Percentiles rank a stretch among this genome's conserved stretches.
These are phyloP conservation scores for Mellivora capensis DNA, from an alignment of 2,113 vertebrate genomes.

Conservation along the genomic window DNA sequence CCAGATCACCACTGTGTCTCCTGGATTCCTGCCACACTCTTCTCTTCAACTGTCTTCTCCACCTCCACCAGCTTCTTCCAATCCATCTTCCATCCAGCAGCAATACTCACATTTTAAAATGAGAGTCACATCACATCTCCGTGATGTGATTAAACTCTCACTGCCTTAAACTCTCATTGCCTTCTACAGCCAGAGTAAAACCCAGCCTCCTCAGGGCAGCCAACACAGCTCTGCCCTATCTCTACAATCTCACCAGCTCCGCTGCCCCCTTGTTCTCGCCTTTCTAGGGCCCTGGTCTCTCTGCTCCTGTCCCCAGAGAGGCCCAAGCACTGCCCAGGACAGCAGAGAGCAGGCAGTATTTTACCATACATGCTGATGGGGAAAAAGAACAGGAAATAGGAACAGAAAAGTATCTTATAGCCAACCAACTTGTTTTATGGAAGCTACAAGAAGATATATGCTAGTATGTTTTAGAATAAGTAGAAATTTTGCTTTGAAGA, in stretches of 20 bases:
- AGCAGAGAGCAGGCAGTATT: not conserved
- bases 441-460: not conserved
- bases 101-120: not conserved
- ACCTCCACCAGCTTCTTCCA: not conserved
- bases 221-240: not conserved
- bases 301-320: not conserved
- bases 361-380: not conserved
- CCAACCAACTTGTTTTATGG: not conserved
- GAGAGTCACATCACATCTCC: not conserved
- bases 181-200: not conserved
- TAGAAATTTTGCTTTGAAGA: constrained; percentile 38
- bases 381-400: not conserved
- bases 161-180: not conserved
- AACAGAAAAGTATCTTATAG: not conserved
- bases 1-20: not conserved
- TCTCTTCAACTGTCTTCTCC: not conserved
- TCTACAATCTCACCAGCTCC: not conserved
- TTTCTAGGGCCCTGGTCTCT: not conserved
- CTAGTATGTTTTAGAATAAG: constrained; percentile 9
- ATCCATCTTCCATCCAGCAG: not conserved
- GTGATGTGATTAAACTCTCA: not conserved
- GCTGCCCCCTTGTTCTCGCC: not conserved
- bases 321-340: not conserved
- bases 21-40: not conserved
- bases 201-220: not conserved